These are phyloP conservation scores for Eumacrocentrus americanus DNA, from an alignment of 2,888 invertebrate species.

Conservation along the genomic window DNA sequence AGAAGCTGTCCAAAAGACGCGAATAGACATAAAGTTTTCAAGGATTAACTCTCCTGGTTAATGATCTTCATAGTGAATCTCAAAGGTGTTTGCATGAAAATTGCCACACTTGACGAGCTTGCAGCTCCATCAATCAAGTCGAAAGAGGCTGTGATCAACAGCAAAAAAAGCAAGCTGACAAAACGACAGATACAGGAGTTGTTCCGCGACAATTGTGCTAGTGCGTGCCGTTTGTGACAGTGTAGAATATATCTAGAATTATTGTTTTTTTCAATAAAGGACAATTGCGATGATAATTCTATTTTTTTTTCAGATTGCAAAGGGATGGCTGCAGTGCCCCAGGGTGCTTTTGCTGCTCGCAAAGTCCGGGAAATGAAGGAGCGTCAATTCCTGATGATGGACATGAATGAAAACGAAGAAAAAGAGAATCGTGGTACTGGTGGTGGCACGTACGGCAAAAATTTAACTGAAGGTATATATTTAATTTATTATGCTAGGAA, in stretches of 20 bases:
- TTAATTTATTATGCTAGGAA: neutral
- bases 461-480: constrained; percentile 25
- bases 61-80: constrained; percentile 40
- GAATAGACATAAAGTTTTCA: neutral
- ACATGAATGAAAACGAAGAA: constrained; percentile 59
- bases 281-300: neutral
- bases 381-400: constrained; percentile 66
- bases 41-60: constrained; percentile 31
- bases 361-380: constrained; percentile 70
- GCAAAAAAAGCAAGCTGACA: constrained; percentile 26
- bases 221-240: constrained; percentile 38
- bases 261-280: neutral
- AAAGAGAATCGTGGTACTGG: constrained; percentile 25
- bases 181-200: constrained; percentile 39
- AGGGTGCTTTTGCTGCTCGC: constrained; percentile 75
- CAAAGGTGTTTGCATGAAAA: constrained; percentile 42
- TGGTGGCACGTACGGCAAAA: constrained; percentile 29
- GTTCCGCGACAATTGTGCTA: constrained; percentile 46
- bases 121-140: constrained; percentile 25
- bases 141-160: constrained; percentile 10
- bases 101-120: constrained; percentile 32
- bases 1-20: neutral
- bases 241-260: neutral
- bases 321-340: constrained; percentile 77
- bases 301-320: constrained; percentile 45